Percentiles rank a stretch among this genome's conserved stretches.
These are phyloP conservation scores for Pectinophora gossypiella DNA, from an alignment of 1,140 invertebrate genomes.

Conservation along the genomic window DNA sequence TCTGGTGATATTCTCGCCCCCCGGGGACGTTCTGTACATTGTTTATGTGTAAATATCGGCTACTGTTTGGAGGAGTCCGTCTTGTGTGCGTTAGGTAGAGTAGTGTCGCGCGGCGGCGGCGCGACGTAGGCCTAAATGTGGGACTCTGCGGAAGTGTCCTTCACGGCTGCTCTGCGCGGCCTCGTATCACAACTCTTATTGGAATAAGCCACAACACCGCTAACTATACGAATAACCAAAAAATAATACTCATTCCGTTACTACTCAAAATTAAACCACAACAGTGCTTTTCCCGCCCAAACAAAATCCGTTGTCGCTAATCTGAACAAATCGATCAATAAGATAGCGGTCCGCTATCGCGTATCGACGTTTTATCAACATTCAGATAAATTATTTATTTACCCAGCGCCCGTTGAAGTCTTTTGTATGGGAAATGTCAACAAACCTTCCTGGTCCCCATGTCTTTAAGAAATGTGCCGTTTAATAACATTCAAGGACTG, in stretches of 20 bases:
- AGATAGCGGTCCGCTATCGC: constrained; percentile 31
- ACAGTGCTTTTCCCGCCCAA: not conserved
- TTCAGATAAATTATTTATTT: constrained; percentile 44
- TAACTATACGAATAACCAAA: not conserved
- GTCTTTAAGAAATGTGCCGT: no score
- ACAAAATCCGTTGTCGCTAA: not conserved
- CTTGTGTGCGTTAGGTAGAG: not conserved
- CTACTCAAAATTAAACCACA: no score
- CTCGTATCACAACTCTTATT: constrained; percentile 50
- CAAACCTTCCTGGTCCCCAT: not conserved
- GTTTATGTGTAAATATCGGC: constrained; percentile 59
- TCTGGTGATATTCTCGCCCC: constrained; percentile 65
- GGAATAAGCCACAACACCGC: constrained; percentile 1
- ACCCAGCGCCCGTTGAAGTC: constrained; percentile 60
- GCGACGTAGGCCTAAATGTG: constrained; percentile 49
- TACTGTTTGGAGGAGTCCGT: constrained; percentile 40
- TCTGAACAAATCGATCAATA: constrained; percentile 14
- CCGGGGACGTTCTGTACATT: constrained; percentile 26
- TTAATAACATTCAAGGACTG: no score
- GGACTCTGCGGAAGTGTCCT: constrained; percentile 55
- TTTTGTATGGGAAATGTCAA: constrained; percentile 37
- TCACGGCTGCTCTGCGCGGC: constrained; percentile 36
- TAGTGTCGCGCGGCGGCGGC: constrained; percentile 32
- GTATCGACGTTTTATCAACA: constrained; percentile 36
- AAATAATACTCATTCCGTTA: not conserved